Evolutionary conservation across 2,113 vertebrate genomes (phyloP), one percentile per base, ranked within the genome.

Genomic region (Dasyprocta punctata): DNA sequence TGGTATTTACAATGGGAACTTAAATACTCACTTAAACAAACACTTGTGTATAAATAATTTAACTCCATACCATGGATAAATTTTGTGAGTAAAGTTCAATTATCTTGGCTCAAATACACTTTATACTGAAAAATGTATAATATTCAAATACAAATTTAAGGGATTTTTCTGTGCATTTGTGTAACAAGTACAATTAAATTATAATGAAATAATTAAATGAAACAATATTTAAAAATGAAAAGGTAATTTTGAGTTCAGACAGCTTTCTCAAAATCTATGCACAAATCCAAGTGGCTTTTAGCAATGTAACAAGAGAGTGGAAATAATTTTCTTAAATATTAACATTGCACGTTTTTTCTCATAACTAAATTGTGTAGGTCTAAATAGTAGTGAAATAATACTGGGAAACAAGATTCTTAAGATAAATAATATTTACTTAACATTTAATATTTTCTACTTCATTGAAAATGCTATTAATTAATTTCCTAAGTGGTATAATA

Each of bases 1-100:
- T 85, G 17, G 0, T 41, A 56, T 85, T 77, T 85, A 61, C 33
- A 94, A 69, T 71, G 61, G 9, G 28, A 2, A 84, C n/a, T 78
- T 95, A 65, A 89, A 93, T 67, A 54, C 86, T 97, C 58, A 65
- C 77, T 94, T 97, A 96, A 92, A 61, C 7, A 93, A 4, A 16
- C 78, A 36, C 8, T 65, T 13, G 86, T 92, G 26, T 85, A 86
- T 49, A 33, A 89, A 54, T 85, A 36, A 82, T 26, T 95, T 30
- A 82, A 82, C 81, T 85, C 93, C 36, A 44, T 69, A 41, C 20
- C 44, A 52, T 22, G 30, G 30, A 91, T 61, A 58, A 86, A 63
- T 71, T 94, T 92, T 86, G 30, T 93, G 44, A 85, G 33, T 61
- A 82, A 93, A 93, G 41, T 5, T 93, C 71, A 94, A 56, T 90